These are phyloP conservation scores for Tupaia tana DNA, from an alignment of 2,113 vertebrate genomes.

Conservation along the genomic window DNA sequence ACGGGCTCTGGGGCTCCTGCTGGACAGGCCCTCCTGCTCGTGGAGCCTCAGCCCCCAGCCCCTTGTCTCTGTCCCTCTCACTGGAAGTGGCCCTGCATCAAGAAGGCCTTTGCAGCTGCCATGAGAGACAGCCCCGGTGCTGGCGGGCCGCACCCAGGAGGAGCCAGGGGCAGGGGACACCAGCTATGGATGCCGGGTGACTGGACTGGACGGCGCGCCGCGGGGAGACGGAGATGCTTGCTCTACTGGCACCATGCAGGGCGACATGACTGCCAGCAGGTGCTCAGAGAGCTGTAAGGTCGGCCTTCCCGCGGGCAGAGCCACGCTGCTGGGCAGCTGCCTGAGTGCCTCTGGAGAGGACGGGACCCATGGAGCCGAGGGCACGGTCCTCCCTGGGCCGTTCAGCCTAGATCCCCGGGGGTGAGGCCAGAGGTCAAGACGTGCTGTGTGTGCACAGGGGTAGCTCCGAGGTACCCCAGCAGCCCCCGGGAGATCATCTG, in stretches of 20 bases:
- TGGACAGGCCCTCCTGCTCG: neutral
- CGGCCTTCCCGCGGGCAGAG: neutral
- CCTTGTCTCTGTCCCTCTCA: no score
- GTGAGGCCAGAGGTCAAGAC: accelerated
- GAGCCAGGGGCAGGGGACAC: no score
- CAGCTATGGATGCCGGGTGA: no score
- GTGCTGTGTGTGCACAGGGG: accelerated
- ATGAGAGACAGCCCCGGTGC: neutral
- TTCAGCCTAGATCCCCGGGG: no score
- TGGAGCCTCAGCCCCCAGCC: neutral
- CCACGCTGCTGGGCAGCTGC: no score
- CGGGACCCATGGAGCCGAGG: accelerated
- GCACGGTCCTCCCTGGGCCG: accelerated
- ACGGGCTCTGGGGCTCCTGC: neutral
- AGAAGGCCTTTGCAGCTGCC: neutral
- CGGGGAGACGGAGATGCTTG: accelerated
- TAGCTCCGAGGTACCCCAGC: accelerated
- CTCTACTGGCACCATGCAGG: neutral
- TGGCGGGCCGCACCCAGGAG: neutral
- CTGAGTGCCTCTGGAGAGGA: neutral
- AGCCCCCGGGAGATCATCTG: neutral
- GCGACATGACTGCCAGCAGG: accelerated
- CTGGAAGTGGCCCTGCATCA: accelerated
- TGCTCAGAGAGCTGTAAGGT: neutral
- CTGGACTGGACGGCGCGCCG: neutral